Evolutionary conservation across 30 jellyfish, hydroid and myxozoan species (phyloP).

Genomic region (Aurelia coerulea): DNA sequence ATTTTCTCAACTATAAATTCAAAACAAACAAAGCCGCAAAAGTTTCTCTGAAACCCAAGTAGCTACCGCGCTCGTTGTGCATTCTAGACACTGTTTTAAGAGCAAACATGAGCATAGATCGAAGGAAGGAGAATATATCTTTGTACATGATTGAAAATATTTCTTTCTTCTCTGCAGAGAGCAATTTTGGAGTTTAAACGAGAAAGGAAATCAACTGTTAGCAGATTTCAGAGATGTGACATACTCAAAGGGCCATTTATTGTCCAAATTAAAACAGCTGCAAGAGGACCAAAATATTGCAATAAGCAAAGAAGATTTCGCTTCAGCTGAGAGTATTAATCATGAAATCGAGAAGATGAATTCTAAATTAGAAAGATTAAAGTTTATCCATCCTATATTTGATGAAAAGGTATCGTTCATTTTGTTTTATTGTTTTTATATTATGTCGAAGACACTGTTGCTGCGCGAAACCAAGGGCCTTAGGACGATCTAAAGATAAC

Average conservation of each 20-base stretch:
- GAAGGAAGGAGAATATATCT: too few species aligned
- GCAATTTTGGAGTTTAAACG: slow-evolving; percentile 10
- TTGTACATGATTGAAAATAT: too few species aligned
- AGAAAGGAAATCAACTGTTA: slow-evolving; percentile 9
- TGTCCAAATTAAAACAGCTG: slow-evolving; percentile 2
- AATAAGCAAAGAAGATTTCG: slow-evolving; percentile 50
- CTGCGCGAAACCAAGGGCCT: too few species aligned
- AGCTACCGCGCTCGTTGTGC: too few species aligned
- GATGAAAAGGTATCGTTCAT: slow-evolving; percentile 30
- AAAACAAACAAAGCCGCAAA: too few species aligned
- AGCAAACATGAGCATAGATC: too few species aligned
- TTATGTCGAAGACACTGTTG: too few species aligned
- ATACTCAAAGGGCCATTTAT: slow-evolving; percentile 12
- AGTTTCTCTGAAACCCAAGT: too few species aligned
- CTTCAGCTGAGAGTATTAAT: slow-evolving; percentile 43
- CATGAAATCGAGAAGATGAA: slow-evolving; percentile 31
- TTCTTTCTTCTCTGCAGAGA: slow-evolving; percentile 4
- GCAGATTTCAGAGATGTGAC: not conserved
- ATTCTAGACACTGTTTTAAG: too few species aligned
- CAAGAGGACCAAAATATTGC: slow-evolving; percentile 55
- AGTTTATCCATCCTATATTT: slow-evolving; percentile 50
- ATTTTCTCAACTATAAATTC: too few species aligned
- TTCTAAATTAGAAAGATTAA: slow-evolving; percentile 21
- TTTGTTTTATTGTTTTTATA: too few species aligned
- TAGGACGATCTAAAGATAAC: too few species aligned